These are phyloP conservation scores for Lacerta bilineata DNA, from an alignment of 2,797 vertebrate species.

Conservation along the genomic window DNA sequence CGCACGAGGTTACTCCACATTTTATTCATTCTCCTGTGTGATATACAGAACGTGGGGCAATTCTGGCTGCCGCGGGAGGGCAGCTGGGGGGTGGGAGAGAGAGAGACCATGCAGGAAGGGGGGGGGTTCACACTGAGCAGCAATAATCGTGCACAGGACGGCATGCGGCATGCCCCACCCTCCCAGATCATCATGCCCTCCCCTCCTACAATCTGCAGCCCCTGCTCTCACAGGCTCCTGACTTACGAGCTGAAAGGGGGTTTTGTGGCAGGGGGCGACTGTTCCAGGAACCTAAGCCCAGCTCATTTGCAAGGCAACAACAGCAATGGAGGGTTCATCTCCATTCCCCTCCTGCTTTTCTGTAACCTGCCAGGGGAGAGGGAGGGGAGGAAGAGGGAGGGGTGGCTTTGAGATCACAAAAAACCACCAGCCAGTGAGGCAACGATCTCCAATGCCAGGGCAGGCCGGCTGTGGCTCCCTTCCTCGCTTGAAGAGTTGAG, in stretches of 20 bases:
- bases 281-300: not conserved
- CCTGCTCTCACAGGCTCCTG: too few relatives aligned
- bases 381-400: too few relatives aligned
- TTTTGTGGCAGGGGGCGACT: too few relatives aligned
- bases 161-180: not conserved
- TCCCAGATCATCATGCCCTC: too few relatives aligned
- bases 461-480: not conserved
- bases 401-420: too few relatives aligned
- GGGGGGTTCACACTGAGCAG: rapidly evolving
- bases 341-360: too few relatives aligned
- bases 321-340: not conserved
- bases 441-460: not conserved
- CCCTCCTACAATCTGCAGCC: not conserved
- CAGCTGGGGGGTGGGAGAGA: not conserved
- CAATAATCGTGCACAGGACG: too few relatives aligned
- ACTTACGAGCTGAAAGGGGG: not conserved
- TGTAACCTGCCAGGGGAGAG: not conserved
- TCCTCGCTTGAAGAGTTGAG: not conserved
- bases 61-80: not conserved
- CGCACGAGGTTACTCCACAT: not conserved
- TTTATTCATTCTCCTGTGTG: constrained; percentile 5
- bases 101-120: not conserved
- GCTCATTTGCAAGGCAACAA: not conserved
- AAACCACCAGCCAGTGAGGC: not conserved
- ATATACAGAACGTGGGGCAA: not conserved